phyloP scores from a whole-genome alignment of 2,797 vertebrate species.

The Galagoides demidoff region DNA sequence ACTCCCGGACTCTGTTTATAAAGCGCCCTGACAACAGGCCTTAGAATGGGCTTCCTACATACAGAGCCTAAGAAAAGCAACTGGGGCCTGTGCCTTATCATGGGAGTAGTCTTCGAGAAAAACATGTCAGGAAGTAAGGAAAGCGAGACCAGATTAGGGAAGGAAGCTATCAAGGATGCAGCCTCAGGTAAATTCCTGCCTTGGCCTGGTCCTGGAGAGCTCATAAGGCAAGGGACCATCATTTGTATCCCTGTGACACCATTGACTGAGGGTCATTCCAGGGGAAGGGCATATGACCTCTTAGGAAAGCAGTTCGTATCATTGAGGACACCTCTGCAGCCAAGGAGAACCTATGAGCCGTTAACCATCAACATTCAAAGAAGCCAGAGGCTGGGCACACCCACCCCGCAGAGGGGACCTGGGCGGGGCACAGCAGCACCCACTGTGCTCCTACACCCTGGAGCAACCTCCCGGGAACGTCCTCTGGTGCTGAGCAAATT shows the following conservation, averaged over 20 bases:
- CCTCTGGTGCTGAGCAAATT: neutral
- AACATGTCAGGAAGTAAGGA: neutral
- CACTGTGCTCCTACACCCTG: neutral
- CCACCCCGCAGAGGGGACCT: neutral
- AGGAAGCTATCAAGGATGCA: neutral
- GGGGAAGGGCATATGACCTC: neutral
- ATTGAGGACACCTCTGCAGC: neutral
- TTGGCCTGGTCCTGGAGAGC: neutral
- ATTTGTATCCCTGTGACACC: neutral
- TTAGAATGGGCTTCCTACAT: neutral
- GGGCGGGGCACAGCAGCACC: too few species aligned
- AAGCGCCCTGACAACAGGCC: neutral
- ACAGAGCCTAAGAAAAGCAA: neutral
- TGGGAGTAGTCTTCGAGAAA: neutral
- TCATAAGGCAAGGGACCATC: neutral
- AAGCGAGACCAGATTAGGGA: neutral
- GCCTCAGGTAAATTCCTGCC: neutral
- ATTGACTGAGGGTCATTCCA: neutral
- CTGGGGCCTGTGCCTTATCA: neutral
- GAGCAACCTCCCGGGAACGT: neutral
- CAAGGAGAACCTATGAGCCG: neutral
- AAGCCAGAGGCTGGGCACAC: neutral
- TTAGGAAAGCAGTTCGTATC: neutral
- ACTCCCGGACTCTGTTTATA: neutral
- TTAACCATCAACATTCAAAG: neutral